These are phyloP conservation scores for Rhyzopertha dominica DNA, from an alignment of 1,140 invertebrate genomes.

Conservation along the genomic window DNA sequence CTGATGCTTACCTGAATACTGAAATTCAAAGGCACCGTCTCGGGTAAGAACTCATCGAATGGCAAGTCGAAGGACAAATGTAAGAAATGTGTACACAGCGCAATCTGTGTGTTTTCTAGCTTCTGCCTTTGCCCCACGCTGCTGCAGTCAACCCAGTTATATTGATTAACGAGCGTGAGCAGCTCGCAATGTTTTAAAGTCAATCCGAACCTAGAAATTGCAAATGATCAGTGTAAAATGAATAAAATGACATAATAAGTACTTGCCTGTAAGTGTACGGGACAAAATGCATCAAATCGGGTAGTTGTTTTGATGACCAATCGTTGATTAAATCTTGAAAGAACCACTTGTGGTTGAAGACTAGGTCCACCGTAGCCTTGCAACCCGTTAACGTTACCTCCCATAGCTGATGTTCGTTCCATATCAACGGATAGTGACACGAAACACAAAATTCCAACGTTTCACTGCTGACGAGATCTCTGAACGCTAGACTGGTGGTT, in stretches of 20 bases:
- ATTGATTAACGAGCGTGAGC: conserved; percentile 90
- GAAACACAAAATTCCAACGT: conserved; percentile 87
- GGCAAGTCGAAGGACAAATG: conserved; percentile 90
- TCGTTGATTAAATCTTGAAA: conserved; percentile 91
- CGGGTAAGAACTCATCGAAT: conserved; percentile 86
- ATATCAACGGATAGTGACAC: conserved; percentile 83
- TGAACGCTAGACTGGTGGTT: conserved; percentile 88
- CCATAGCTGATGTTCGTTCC: conserved; percentile 96
- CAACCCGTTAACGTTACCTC: conserved; percentile 83
- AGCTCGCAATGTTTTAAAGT: conserved; percentile 94
- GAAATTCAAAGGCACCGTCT: conserved; percentile 80
- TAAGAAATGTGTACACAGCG: conserved; percentile 88
- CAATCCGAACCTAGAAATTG: conserved; percentile 85
- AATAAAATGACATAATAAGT: no score
- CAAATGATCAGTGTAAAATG: no score
- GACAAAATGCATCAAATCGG: conserved; percentile 91
- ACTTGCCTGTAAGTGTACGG: conserved; percentile 98
- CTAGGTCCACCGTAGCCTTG: conserved; percentile 86
- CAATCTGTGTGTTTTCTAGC: conserved; percentile 84
- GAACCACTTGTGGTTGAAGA: conserved; percentile 93
- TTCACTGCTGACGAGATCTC: conserved; percentile 88
- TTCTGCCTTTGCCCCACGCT: conserved; percentile 70
- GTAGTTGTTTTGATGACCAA: conserved; percentile 85
- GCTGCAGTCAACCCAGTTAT: conserved; percentile 98
- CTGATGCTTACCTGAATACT: conserved; percentile 71